Evolutionary conservation across 2,888 invertebrate species (phyloP).

Genomic region (Rambutsinella grinnellia): DNA sequence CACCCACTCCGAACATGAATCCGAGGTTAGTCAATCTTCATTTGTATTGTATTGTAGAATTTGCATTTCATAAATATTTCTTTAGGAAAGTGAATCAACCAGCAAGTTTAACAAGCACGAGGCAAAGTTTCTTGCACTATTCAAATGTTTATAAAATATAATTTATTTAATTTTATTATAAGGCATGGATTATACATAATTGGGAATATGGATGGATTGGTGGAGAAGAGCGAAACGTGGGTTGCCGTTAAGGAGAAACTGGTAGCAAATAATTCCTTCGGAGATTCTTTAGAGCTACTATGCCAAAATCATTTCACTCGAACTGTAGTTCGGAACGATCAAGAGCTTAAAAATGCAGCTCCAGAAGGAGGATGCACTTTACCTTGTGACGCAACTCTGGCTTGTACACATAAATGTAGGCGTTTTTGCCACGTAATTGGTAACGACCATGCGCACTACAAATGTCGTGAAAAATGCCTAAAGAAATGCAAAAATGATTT

Average conservation of each 20-base stretch:
- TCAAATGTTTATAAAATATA: constrained; percentile 74
- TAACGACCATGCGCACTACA: constrained; percentile 71
- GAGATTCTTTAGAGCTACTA: constrained; percentile 53
- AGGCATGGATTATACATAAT: constrained; percentile 77
- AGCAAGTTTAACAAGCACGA: constrained; percentile 78
- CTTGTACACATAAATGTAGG: constrained; percentile 77
- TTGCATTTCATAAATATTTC: not conserved
- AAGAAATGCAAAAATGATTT: constrained; percentile 9
- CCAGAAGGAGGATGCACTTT: constrained; percentile 76
- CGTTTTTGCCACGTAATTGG: constrained; percentile 76
- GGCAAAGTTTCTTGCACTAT: constrained; percentile 76
- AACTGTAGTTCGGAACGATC: constrained; percentile 6
- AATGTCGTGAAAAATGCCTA: constrained; percentile 72
- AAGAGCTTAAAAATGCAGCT: constrained; percentile 36
- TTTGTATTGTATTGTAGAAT: too few species aligned
- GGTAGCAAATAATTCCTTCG: constrained; percentile 47
- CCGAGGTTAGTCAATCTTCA: too few species aligned
- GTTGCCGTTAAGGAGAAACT: constrained; percentile 59
- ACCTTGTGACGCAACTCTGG: constrained; percentile 72
- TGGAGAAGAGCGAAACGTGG: constrained; percentile 64
- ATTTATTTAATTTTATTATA: too few species aligned
- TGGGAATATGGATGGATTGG: constrained; percentile 74
- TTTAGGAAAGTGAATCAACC: constrained; percentile 71
- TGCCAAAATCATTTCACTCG: constrained; percentile 59
- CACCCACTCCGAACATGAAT: constrained; percentile 71